Base-by-base conservation (phyloP, 2,113 vertebrate species). In the Micronisus gabar region DNA sequence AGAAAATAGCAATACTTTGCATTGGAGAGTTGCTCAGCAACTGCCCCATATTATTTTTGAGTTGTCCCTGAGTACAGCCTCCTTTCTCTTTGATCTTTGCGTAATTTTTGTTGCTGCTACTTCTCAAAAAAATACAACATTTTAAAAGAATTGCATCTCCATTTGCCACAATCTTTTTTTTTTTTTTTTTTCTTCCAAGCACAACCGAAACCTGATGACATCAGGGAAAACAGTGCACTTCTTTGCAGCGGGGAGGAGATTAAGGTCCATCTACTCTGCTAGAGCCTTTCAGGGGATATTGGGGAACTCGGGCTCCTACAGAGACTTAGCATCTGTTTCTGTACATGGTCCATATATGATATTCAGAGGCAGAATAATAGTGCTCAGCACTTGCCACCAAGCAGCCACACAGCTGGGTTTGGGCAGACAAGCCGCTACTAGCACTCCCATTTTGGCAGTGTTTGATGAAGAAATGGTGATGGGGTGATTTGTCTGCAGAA, bases 11-110 rank as follows among this genome's bases (percentile, higher is more conserved):
- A 61, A 81, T 65, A 73, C 53, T 94, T 88, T 87, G 76, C 90
- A 88, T 4, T 23, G 78, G 50, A 73, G 81, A 84, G 95, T 95
- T 95, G 94, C 93, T 92, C 95, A 94, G 79, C 95, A 93, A 91
- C 88, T 95, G 84, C 58, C 83, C 86, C 16, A 4, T 87, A 61
- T 88, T 82, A 75, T 72, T 96, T 96, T 79, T 81, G 72, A 91
- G 80, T 58, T 81, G 67, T 86, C 66, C 50, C 63, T 38, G 78
- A 95, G 66, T 76, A 63, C 67, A 88, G 13, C 40, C 29, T 94
- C 84, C 58, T 56, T 95, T 67, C 67, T 58, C 97, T 98, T 97
- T 97, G 93, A 98, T 98, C 96, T 92, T 80, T 1, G 8, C 0
- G 1, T 83, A 70, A 93, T 86, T 91, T 95, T 90, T 95, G 55